Conservation (phyloP, 1,140 invertebrate genomes). For the Choristoneura fumiferana region DNA sequence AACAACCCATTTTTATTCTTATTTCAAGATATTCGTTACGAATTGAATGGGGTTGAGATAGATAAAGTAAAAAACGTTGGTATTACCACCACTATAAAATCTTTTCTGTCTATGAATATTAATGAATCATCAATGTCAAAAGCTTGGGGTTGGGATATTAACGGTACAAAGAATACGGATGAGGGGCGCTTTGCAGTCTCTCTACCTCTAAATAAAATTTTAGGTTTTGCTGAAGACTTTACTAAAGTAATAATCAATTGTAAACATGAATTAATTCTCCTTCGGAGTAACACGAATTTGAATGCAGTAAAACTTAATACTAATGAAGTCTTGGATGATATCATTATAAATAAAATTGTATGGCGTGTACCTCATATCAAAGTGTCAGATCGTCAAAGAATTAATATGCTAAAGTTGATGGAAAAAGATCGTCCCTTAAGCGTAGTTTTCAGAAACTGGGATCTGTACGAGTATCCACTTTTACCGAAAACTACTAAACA, state of each 20-base stretch:
- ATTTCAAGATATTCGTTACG: too few relatives aligned
- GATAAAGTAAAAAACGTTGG: constrained; percentile 62
- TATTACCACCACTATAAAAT: too few relatives aligned
- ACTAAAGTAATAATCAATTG: constrained; percentile 65
- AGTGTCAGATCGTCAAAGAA: too few relatives aligned
- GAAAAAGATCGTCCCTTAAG: constrained; percentile 33
- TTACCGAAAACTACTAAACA: constrained; percentile 40
- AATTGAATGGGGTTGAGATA: constrained; percentile 65
- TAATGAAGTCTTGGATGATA: constrained; percentile 6
- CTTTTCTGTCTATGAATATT: constrained; percentile 29
- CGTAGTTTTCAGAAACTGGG: constrained; percentile 53
- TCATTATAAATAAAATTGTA: constrained; percentile 24
- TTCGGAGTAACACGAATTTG: constrained; percentile 43
- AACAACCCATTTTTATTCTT: constrained; percentile 61
- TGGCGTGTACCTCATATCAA: constrained; percentile 34
- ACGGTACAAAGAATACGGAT: constrained; percentile 11
- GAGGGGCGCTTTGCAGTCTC: constrained; percentile 46
- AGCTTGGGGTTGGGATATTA: constrained; percentile 24
- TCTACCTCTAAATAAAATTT: constrained; percentile 56
- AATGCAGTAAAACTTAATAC: constrained; percentile 19
- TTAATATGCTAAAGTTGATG: too few relatives aligned
- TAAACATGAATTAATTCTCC: too few relatives aligned
- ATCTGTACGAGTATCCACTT: constrained; percentile 55
- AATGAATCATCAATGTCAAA: constrained; percentile 22
- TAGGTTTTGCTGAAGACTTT: constrained; percentile 74